Base-by-base conservation (phyloP, 2,888 invertebrate species). In the Thumatha senex region DNA sequence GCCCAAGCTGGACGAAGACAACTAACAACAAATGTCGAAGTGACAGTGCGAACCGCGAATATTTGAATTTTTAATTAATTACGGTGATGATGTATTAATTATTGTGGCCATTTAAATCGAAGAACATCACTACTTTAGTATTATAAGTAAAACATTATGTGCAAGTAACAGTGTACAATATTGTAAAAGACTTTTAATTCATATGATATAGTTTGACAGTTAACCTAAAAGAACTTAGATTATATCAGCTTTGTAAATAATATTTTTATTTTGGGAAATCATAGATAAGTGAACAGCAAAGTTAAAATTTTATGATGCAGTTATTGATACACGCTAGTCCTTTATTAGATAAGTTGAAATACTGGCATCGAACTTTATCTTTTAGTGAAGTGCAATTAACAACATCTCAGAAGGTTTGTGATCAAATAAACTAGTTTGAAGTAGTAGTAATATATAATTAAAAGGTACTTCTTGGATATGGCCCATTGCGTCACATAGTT, bases 321-420 rank as follows among this genome's bases (percentile, higher is more conserved):
- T 79, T 89, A 52, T 76, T 93, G 71, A 85, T 92, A 70, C 93
- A 94, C 83, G 89, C 93, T 59, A 92, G 87, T 62, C 92, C 93
- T 35, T 78, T 93, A 54, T 70, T 93, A 54, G 92, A 93, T 55
- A 92, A 93, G 78, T 73, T 94, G 56, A 92, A 92, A 65, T 82
- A 91, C 66, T 86, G 93, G 75, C 92, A 89, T 61, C 91, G 92
- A 58, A 75, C 81, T 48, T 68, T 90, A 57, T 83, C 86, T 44
- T 86, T 86, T 67, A 83, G 74, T 67, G 83, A 93, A 74, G 83
- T 94, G 63, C 88, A 93, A 54, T 82, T 95, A 65, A 92, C 94
- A 59, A 93, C 94, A 62, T 94, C 94, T 48, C 95, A 95, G 86
- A 95, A 95, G 94, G 95, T 96, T 82, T 63, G 63, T 69, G 51